phyloP scores from a whole-genome alignment of 2,113 vertebrate genomes.

The Puffinus mauretanicus region DNA sequence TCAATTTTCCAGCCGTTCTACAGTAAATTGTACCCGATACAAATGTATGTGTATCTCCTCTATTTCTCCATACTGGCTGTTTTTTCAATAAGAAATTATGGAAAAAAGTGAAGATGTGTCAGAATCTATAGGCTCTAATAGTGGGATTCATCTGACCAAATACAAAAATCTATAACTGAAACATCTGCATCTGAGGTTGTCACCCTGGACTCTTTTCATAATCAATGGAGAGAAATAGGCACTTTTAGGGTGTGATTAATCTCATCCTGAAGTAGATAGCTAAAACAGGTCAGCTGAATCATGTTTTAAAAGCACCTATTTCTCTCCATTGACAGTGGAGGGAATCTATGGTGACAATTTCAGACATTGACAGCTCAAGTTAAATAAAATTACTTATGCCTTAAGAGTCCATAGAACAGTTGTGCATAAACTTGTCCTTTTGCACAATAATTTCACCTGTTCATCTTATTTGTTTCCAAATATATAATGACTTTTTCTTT shows the following conservation, averaged over 20 bases:
- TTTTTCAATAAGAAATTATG: slow-evolving; percentile 45
- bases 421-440: neutral
- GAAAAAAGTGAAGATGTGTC: slow-evolving; percentile 23
- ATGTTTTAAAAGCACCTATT: slow-evolving; percentile 2
- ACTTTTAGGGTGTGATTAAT: slow-evolving; percentile 15
- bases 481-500: neutral
- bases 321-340: neutral
- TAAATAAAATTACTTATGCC: neutral
- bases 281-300: slow-evolving; percentile 47
- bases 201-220: slow-evolving; percentile 15
- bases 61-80: neutral
- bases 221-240: slow-evolving; percentile 49
- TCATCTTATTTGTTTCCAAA: neutral
- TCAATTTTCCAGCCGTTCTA: slow-evolving; percentile 6
- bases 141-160: slow-evolving; percentile 17
- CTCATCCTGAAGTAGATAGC: slow-evolving; percentile 19
- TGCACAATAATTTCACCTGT: neutral
- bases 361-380: neutral
- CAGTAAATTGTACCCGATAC: neutral
- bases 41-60: slow-evolving; percentile 4
- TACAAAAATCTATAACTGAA: slow-evolving; percentile 44
- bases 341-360: neutral
- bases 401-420: neutral
- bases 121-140: slow-evolving; percentile 32
- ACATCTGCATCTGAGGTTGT: slow-evolving; percentile 12